A percentile compares a stretch with the other conserved stretches of the same genome.
Evolutionary conservation across 2,797 vertebrate species (phyloP).

Genomic region (Nyctalus aviator): DNA sequence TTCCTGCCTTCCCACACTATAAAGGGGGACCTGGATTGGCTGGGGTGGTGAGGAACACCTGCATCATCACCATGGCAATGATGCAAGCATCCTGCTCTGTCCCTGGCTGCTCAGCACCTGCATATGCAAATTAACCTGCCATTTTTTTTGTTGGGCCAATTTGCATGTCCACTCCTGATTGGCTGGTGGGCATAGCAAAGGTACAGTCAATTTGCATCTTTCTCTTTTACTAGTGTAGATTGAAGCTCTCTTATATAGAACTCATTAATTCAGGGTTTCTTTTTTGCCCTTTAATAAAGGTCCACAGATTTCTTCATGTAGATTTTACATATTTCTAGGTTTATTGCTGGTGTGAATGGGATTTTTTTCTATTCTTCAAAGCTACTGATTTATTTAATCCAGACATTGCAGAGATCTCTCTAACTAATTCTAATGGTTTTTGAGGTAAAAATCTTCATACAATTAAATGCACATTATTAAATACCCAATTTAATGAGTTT

Average conservation of each 20-base stretch:
- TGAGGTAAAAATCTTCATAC: not conserved
- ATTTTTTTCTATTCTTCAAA: not conserved
- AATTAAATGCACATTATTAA: not conserved
- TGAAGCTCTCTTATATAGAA: not conserved
- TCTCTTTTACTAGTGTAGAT: not conserved
- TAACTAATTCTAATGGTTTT: not conserved
- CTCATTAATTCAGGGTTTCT: not conserved
- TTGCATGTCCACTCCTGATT: too few species aligned
- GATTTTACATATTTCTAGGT: not conserved
- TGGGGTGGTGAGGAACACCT: too few species aligned
- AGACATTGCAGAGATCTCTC: not conserved
- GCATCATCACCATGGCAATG: too few species aligned
- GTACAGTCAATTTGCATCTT: too few species aligned
- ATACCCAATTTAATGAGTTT: not conserved
- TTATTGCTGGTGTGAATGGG: not conserved
- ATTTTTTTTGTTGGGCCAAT: too few species aligned
- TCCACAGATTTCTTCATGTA: not conserved
- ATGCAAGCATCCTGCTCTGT: too few species aligned
- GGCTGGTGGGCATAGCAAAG: too few species aligned
- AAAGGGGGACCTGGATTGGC: too few species aligned
- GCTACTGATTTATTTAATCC: conserved; percentile 27
- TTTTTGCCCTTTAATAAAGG: not conserved
- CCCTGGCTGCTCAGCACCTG: too few species aligned
- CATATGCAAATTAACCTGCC: too few species aligned
- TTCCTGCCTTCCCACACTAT: too few species aligned